Base-by-base conservation (phyloP, 1,140 invertebrate genomes). In the Drosophila pallidifrons region DNA sequence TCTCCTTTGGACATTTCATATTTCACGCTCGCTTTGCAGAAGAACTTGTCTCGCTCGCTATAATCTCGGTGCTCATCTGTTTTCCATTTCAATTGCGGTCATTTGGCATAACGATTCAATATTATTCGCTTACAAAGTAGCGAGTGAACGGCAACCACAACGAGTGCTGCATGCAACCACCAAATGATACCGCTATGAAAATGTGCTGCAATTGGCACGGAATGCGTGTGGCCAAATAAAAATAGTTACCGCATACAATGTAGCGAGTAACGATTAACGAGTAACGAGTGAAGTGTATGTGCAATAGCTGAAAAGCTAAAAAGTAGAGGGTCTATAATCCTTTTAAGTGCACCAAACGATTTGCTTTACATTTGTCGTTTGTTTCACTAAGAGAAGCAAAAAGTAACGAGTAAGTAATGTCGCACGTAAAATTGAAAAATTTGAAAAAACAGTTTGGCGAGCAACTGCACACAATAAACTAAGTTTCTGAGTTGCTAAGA, bases 11-110 rank as follows among this genome's bases (percentile, higher is more conserved):
- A 49, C 61, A 76, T 79, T 79, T 77, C 63, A 81, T 80, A 81
- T 80, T 81, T 81, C 47, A 81, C 73, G 67, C 63, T 80, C 54
- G 43, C 57, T 66, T 65, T 65, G 61, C 67, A 20, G 25, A 66
- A 49, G 4, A 58, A 52, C 30, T 67, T 73, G 54, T 38, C 70
- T 51, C 25, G 13, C 64, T 59, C 52, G 7, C 6, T n/a, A 68
- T 68, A 46, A 68, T 74, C 71, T 54, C 47, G 20, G 65, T 45
- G 55, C 64, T 55, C 65, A 68, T 68, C 64, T 60, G 54, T 60
- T 74, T 68, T 55, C 55, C 41, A 74, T 68, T 74, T 59, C 71
- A 55, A 74, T 55, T 45, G 38, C 65, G 30, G 52, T 52, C 49
- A 51, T 49, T 38, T 45, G 35, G 6, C 28, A 7, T 45, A 61